phyloP scores from a whole-genome alignment of 2,797 vertebrate species.

The Crenuchus spilurus region DNA sequence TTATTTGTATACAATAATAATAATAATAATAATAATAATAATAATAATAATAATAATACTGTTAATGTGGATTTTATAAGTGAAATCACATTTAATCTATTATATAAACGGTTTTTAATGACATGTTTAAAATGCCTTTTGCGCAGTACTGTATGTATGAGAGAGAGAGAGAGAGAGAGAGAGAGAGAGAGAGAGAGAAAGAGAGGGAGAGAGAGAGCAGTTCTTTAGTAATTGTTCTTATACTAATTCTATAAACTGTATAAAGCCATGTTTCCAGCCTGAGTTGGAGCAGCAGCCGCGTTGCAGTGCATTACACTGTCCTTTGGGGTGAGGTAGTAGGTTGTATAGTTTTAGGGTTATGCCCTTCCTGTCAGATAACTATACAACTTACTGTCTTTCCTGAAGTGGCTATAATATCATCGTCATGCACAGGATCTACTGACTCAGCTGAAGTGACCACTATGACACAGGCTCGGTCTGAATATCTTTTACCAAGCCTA shows the following conservation, averaged over 20 bases:
- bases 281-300: background rate
- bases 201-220: no score
- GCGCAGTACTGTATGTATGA: no score
- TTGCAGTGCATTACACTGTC: conserved; percentile 73
- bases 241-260: conserved; percentile 24
- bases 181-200: no score
- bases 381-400: conserved; percentile 99
- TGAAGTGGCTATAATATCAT: conserved; percentile 92
- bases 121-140: no score
- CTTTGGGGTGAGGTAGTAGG: conserved; percentile 99
- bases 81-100: no score
- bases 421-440: conserved; percentile 60
- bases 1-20: no score
- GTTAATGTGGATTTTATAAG: no score
- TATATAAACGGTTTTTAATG: no score
- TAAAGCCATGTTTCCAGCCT: conserved; percentile 14
- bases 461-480: background rate
- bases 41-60: no score
- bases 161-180: no score
- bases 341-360: conserved; percentile 99
- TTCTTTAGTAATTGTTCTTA: no score
- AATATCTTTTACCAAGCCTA: background rate
- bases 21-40: no score
- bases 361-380: conserved; percentile 96
- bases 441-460: conserved; percentile 31